Base-by-base conservation (phyloP, 2,797 vertebrate genomes). In the Sternarchorhynchus goeldii region DNA sequence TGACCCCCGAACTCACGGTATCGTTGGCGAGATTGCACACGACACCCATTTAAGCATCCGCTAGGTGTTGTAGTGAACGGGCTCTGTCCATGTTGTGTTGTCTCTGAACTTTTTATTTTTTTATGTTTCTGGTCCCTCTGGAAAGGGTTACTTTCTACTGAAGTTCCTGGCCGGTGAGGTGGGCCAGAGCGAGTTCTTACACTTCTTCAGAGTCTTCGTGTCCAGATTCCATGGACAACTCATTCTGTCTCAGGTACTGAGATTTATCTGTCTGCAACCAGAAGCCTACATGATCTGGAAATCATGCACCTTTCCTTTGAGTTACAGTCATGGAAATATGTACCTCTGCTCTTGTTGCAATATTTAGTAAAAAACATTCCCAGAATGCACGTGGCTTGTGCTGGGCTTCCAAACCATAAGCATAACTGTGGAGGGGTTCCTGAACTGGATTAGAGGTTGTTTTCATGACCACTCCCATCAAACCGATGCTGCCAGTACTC, bases 121-220 rank as follows among this genome's bases (percentile, higher is more conserved):
- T 58, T 56, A 36, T 67, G 25, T 77, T 17, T 77, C 31, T 68
- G 6, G 39, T 41, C 31, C 87, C 85, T 89, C 59, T 90, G 45
- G 8, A 36, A 75, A 99, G 97, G 97, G 97, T 73, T 99, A 97
- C 88, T 99, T 99, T 86, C 94, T 99, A 55, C 92, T 99, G 82
- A 92, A 85, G 50, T 96, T 90, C 84, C 89, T 99, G 86, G 91
- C 94, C 78, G 91, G 84, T 84, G 90, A 90, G 87, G 88, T 95
- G 71, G 95, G 96, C 84, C 92, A 95, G 62, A 89, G 91, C 58
- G 85, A 85, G 5, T 97, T 96, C 79, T 90, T 96, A 76, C 56
- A 87, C 71, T 96, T 96, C 90, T 92, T 99, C 88, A 89, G 88
- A 82, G 90, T 89, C 78, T 99, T 98, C 91, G 95, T 98, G 70